Conservation (phyloP, 2,797 vertebrate species). For the Tenualosa thibaudeaui region DNA sequence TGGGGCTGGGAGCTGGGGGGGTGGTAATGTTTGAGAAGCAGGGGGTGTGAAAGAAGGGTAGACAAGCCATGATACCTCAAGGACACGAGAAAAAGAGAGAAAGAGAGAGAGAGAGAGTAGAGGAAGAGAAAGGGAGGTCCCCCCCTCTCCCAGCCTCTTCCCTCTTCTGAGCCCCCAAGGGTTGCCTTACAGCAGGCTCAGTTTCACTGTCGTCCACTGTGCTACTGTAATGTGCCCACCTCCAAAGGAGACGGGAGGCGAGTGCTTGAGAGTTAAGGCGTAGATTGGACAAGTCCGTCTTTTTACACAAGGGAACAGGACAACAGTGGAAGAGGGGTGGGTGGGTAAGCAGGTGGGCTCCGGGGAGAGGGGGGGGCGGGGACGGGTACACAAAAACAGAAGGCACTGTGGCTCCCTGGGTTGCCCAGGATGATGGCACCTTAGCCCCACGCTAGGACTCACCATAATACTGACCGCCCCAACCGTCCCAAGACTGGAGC, state of each 20-base stretch:
- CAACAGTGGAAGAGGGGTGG: slow-evolving; percentile 31
- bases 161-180: not conserved
- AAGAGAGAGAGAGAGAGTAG: not conserved
- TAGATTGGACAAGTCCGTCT: slow-evolving; percentile 64
- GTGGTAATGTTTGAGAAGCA: slow-evolving; percentile 26
- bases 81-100: not conserved
- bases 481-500: not conserved
- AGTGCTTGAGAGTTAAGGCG: slow-evolving; percentile 69
- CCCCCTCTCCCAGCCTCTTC: not conserved
- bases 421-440: slow-evolving; percentile 24
- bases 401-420: slow-evolving; percentile 79
- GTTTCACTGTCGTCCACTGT: slow-evolving; percentile 5
- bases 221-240: not conserved
- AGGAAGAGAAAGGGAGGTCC: not conserved
- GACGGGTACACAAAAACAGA: slow-evolving; percentile 66
- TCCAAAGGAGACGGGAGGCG: slow-evolving; percentile 17
- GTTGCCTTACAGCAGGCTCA: not conserved
- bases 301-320: slow-evolving; percentile 42
- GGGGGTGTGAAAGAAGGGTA: not conserved
- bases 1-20: slow-evolving; percentile 19
- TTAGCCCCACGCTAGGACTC: not conserved
- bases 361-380: not conserved
- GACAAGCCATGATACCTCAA: slow-evolving; percentile 6
- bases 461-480: not conserved
- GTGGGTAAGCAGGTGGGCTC: slow-evolving; percentile 27